Conservation (phyloP, 2,888 invertebrate species). For the Onchidella celtica region DNA sequence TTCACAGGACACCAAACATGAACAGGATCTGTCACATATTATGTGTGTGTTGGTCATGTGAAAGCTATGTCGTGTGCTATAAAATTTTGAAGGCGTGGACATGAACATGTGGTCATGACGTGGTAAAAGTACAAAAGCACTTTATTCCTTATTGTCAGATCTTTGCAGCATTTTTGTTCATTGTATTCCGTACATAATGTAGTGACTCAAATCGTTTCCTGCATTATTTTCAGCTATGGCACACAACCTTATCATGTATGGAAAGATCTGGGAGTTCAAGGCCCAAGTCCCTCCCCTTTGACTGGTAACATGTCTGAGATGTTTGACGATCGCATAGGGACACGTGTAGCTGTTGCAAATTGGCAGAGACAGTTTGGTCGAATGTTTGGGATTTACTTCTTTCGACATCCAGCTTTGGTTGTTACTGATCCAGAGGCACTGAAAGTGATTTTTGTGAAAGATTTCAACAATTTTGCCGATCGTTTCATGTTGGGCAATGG, state of each 20-base stretch:
- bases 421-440: slow-evolving; percentile 55
- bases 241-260: slow-evolving; percentile 3
- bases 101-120: no score
- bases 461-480: slow-evolving; percentile 59
- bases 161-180: no score
- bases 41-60: no score
- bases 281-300: slow-evolving; percentile 28
- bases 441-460: slow-evolving; percentile 61
- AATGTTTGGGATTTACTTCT: slow-evolving; percentile 43
- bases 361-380: slow-evolving; percentile 47
- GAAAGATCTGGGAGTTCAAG: slow-evolving; percentile 36
- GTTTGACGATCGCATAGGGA: slow-evolving; percentile 30
- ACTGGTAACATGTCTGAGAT: slow-evolving; percentile 38
- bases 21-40: no score
- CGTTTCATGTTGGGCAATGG: slow-evolving; percentile 34
- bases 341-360: not conserved
- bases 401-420: slow-evolving; percentile 46
- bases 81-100: no score
- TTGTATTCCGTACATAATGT: no score
- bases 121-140: no score
- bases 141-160: no score
- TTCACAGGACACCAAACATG: no score
- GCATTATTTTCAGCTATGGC: slow-evolving; percentile 7
- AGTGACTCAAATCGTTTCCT: no score
- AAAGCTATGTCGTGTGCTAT: no score